These are phyloP conservation scores for Meteorus sp. DNA, from an alignment of 1,140 invertebrate genomes.

Conservation along the genomic window DNA sequence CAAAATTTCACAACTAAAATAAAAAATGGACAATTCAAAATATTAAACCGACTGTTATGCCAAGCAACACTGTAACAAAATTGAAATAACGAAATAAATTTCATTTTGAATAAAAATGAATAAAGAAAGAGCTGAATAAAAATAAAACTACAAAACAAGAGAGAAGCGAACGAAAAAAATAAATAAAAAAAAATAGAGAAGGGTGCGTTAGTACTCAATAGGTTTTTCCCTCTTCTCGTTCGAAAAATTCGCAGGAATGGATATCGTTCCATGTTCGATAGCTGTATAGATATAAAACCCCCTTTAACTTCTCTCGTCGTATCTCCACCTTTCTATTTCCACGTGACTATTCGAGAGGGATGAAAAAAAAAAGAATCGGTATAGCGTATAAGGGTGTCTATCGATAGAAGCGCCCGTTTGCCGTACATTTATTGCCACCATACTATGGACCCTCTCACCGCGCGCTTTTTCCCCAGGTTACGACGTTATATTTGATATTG, in stretches of 20 bases:
- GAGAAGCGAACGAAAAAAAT: too few relatives aligned
- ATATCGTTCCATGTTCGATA: conserved; percentile 20
- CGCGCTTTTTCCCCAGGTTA: conserved; percentile 44
- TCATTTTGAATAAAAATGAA: too few relatives aligned
- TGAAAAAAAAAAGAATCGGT: conserved; percentile 2
- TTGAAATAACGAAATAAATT: too few relatives aligned
- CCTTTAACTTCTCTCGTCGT: too few relatives aligned
- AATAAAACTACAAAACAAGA: too few relatives aligned
- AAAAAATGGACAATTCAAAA: too few relatives aligned
- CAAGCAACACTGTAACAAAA: too few relatives aligned
- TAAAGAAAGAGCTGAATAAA: too few relatives aligned
- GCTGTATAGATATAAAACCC: conserved; percentile 3
- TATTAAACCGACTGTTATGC: too few relatives aligned
- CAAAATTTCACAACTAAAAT: too few relatives aligned
- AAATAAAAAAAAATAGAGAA: neutral
- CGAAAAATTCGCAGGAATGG: conserved; percentile 30
- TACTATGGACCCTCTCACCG: too few relatives aligned
- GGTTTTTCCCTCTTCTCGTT: conserved; percentile 22
- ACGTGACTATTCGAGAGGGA: conserved; percentile 12
- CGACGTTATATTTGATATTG: conserved; percentile 61
- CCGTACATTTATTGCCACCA: conserved; percentile 57
- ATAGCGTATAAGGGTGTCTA: conserved; percentile 47
- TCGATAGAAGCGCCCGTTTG: conserved; percentile 49
- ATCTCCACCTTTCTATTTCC: too few relatives aligned
- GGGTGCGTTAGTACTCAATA: conserved; percentile 1